Base-by-base conservation (phyloP, 2,888 invertebrate species). In the Clusia tigrina region DNA sequence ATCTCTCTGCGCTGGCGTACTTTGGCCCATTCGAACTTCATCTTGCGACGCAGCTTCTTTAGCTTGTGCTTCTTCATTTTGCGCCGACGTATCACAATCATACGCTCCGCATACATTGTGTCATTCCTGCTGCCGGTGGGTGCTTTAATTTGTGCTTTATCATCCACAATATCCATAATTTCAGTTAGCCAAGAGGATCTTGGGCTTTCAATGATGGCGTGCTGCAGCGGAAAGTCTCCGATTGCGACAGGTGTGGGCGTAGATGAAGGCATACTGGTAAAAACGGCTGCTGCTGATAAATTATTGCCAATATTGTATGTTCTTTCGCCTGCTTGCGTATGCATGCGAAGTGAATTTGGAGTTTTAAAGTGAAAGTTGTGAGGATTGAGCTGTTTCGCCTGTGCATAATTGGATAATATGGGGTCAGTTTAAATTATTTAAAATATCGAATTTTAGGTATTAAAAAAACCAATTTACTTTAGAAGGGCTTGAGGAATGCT, bases 41-140 rank as follows among this genome's bases (percentile, higher is more conserved):
- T 92, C 74, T 86, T 88, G 78, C 91, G 94, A 68, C 92, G 86
- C 60, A 93, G 84, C 82, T 95, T 95, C 80, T 84, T 90, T 53
- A 91, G 84, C 80, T 94, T 91, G 77, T 95, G 95, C 73, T 91
- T 93, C 81, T 90, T 93, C 93, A 96, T 95, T 84, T 95, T 95
- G 59, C 88, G 88, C 56, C 89, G 86, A 55, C 95, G 86, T 37
- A 94, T 93, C 0, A 91, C 89, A 68, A 94, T 90, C 63, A 94
- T 82, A 58, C 91, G 85, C 0, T 87, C 88, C 0, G 94, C 93
- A 74, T 89, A 88, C 76, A 90, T 92, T 76, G 90, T 89, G 55
- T 86, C 85, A 26, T 67, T 70, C 37, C 66, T 68, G 38, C 62
- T 24, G 10, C 38, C n/a, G 1, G 74, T 71, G 1, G 79, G 79